Evolutionary conservation across 2,888 invertebrate genomes (phyloP), one percentile per base, ranked within the genome.

Genomic region (Sminthurides aquaticus): DNA sequence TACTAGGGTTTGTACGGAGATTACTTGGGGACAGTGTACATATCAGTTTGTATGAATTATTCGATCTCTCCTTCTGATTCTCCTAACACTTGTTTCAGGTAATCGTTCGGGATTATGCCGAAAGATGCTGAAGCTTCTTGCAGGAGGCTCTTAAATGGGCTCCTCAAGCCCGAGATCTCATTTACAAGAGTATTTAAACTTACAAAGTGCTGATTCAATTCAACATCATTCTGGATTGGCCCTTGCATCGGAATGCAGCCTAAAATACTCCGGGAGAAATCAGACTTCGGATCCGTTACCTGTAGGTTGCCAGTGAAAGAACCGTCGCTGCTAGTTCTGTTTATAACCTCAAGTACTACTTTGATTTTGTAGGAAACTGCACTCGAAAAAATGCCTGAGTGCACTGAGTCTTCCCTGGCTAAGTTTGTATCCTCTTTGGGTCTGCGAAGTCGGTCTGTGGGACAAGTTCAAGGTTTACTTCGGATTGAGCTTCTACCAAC

Each of bases 141-240:
- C 91, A 92, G 76, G 97, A 97, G 78, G 96, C 98, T 0, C 91
- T 99, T 88, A 93, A 90, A 77, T 99, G 97, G 97, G 97, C 98
- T 0, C 97, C 99, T 0, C 89, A 91, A 71, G 91, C 94, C 98
- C 98, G 0, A 84, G 93, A 28, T 96, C 97, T 0, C 95, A 98
- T 80, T 82, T 99, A 43, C 92, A 95, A 78, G 91, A 91, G 76
- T 91, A 91, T 79, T 84, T 90, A 26, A 90, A 89, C 78, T 82
- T 86, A 79, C 85, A 89, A 60, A 87, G 88, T 1, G 85, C 85
- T 34, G 86, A 87, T 0, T 87, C 86, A 0, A 81, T 88, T 28
- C 86, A 86, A 80, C 89, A 91, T 77, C 94, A 95, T 79, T 87
- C 90, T 60, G 95, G 95, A 0, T 80, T 96, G 49, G 89, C 93